phyloP scores from a whole-genome alignment of 2,888 invertebrate species.

The Drosophila rellima region DNA sequence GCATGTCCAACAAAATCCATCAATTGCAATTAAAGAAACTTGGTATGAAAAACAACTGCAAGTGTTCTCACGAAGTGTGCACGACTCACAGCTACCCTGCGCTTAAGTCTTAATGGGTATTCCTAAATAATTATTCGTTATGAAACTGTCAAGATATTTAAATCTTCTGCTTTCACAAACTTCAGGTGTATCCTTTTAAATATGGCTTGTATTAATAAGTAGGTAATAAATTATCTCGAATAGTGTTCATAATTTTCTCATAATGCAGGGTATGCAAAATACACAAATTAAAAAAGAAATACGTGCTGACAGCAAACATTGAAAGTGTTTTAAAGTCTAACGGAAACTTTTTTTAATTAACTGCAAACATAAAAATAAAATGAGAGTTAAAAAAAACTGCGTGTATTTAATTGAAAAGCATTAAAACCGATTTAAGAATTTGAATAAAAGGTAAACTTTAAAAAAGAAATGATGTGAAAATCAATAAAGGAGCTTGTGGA shows the following conservation, averaged over 20 bases:
- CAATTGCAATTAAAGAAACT: conserved; percentile 69
- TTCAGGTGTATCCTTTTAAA: too few relatives aligned
- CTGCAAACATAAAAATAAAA: conserved; percentile 10
- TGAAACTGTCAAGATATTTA: too few relatives aligned
- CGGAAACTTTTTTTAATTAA: conserved; percentile 21
- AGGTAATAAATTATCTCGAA: too few relatives aligned
- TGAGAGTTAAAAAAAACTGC: conserved; percentile 2
- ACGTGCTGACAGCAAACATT: conserved; percentile 65
- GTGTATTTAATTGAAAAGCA: not conserved
- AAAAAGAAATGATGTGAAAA: not conserved
- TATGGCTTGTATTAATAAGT: too few relatives aligned
- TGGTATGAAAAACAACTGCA: conserved; percentile 14
- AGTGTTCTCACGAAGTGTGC: not conserved
- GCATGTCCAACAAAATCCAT: conserved; percentile 57
- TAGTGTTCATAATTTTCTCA: too few relatives aligned
- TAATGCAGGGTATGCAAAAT: conserved; percentile 4
- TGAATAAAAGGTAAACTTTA: not conserved
- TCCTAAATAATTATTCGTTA: not conserved
- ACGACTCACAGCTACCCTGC: not conserved
- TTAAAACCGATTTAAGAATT: not conserved
- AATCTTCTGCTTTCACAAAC: too few relatives aligned
- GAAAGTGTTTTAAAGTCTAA: conserved; percentile 64
- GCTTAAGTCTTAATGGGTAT: not conserved
- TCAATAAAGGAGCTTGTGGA: not conserved
- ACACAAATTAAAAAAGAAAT: conserved; percentile 38